These are phyloP conservation scores for Pteruthius melanotis DNA, from an alignment of 2,113 vertebrate species.

Conservation along the genomic window DNA sequence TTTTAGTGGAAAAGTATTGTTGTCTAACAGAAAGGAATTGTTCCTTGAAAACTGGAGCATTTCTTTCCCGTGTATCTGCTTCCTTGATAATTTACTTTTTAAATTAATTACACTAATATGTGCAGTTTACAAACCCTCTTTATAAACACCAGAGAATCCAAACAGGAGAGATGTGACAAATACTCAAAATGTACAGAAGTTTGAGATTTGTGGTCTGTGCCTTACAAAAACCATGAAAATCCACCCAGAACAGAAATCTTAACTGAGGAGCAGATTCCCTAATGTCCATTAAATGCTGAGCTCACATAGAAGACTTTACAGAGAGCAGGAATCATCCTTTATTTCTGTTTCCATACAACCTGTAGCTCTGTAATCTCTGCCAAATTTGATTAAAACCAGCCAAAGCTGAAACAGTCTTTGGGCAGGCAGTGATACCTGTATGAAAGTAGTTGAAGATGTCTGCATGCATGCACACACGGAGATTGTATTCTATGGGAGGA, in stretches of 20 bases:
- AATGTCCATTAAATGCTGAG: neutral
- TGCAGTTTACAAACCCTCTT: neutral
- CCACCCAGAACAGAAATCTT: neutral
- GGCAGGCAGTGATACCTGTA: neutral
- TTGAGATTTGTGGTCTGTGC: neutral
- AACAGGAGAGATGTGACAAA: neutral
- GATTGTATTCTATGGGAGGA: neutral
- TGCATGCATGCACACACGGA: neutral
- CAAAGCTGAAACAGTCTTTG: neutral
- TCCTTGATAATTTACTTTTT: neutral
- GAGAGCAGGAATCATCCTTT: neutral
- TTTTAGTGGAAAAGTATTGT: neutral
- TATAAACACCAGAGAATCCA: neutral
- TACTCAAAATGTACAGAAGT: neutral
- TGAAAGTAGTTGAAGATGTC: neutral
- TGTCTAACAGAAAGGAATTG: neutral
- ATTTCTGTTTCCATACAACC: neutral
- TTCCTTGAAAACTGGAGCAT: neutral
- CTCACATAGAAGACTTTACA: neutral
- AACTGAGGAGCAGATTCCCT: neutral
- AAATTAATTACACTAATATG: neutral
- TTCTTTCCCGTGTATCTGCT: neutral
- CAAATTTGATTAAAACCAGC: neutral
- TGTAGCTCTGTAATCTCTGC: neutral
- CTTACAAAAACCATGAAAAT: neutral